Evolutionary conservation across 2,888 invertebrate species (phyloP).

Genomic region (Willowsia nigromaculata): DNA sequence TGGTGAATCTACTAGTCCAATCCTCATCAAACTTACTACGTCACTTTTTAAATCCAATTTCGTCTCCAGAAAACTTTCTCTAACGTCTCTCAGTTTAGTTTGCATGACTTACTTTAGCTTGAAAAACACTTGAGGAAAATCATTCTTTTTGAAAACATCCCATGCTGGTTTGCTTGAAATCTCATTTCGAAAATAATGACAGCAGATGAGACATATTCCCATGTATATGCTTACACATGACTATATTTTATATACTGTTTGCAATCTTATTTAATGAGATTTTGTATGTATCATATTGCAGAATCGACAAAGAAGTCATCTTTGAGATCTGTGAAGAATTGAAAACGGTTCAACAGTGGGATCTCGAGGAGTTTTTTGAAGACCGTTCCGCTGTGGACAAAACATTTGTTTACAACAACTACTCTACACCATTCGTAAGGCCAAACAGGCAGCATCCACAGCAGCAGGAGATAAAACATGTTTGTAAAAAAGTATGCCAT

Average conservation of each 20-base stretch:
- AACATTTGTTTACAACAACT: conserved; percentile 46
- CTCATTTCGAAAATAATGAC: background rate
- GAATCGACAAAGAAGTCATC: conserved; percentile 50
- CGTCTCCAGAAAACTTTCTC: background rate
- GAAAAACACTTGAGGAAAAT: background rate
- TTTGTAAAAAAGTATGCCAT: conserved; percentile 62
- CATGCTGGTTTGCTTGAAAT: background rate
- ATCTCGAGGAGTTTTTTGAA: conserved; percentile 61
- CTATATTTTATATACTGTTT: background rate
- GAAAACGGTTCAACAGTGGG: conserved; percentile 63
- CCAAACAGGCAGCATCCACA: background rate
- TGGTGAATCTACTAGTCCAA: background rate
- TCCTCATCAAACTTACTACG: background rate
- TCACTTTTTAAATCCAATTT: too few relatives aligned
- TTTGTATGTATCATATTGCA: background rate
- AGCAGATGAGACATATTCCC: background rate
- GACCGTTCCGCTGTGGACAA: conserved; percentile 59
- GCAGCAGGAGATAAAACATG: conserved; percentile 54
- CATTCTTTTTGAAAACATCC: background rate
- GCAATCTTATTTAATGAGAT: background rate
- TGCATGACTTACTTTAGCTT: background rate
- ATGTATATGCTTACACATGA: background rate
- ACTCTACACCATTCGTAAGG: background rate
- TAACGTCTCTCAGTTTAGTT: background rate
- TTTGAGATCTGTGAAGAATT: conserved; percentile 56